Evolutionary conservation across 2,797 vertebrate genomes (phyloP), one percentile per base, ranked within the genome.

Genomic region (Labeo calbasu): DNA sequence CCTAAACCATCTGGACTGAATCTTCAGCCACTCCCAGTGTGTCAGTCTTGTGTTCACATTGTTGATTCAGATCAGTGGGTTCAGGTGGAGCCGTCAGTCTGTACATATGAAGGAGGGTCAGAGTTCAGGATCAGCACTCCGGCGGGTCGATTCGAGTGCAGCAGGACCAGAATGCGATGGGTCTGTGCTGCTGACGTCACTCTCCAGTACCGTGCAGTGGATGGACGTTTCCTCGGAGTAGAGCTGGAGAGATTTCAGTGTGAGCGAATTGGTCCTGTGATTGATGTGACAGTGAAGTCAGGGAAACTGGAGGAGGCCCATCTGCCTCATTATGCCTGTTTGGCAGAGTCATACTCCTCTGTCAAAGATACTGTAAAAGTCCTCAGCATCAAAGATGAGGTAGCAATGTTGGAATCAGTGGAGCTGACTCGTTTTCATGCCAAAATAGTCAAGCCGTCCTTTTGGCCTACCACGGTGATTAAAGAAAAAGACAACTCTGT

Each of bases 191-290:
- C n/a, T n/a, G n/a, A 79, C 8, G 48, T 79, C 48, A 53, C 61
- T n/a, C 77, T 79, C 19, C 77, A 53, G 25, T 79, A 79, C 46
- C 3, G 9, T 51, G 28, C 5, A 17, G 25, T 79, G 25, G 77
- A 79, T 32, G 63, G 63, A 53, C 0, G 46, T 66, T 66, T 51
- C 48, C 77, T 79, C 77, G 68, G 10, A 1, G 19, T 5, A 68
- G 61, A 79, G 19, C 63, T 79, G 46, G 13, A 77, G 32, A 68
- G 48, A 28, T 28, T 28, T 28, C 28, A 28, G 28, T 28, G 28
- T 28, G 28, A 66, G 61, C 28, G 12, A 68, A 68, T 79, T 19
- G 77, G 59, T 79, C 77, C 77, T 51, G 77, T 79, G 61, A 12
- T 79, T 11, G 77, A 79, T 79, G 61, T 79, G 23, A 65, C 11